Evolutionary conservation across 2,888 invertebrate genomes (phyloP), one percentile per base, ranked within the genome.

Genomic region (Pollenia amentaria): DNA sequence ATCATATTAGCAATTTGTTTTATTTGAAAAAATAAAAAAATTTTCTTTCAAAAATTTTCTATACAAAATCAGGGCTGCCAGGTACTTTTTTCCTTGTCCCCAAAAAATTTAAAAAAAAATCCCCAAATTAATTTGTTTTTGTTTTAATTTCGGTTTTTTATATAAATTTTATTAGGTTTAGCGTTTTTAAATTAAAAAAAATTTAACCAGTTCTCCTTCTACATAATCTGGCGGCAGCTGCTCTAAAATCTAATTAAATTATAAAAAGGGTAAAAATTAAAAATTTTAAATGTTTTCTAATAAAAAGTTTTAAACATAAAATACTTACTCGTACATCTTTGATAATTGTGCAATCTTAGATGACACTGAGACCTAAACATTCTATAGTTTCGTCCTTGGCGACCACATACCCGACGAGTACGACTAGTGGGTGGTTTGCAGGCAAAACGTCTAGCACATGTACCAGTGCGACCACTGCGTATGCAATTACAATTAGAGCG

Each of bases 321-420:
- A n/a, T 38, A 73, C 79, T 79, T 42, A 84, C 84, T 76, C 21
- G 55, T 75, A 70, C 84, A 84, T 9, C 14, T 69, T 1, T 38
- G 11, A 46, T 44, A 80, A 18, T 80, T 84, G 16, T 60, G 44
- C 1, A 46, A 75, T 2, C 38, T 42, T 4, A 80, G 18, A n/a
- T 80, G 79, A 55, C 84, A 84, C 1, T 40, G 55, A 4, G 84
- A 80, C 11, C 42, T 57, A 14, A 84, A 84, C 16, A 40, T 60
- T 46, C 42, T 38, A 10, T 21, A 11, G 7, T 6, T 55, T 11
- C 16, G 14, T 9, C 79, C 55, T 2, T 55, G 46, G 0, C 75
- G 75, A 14, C 46, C 84, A 48, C 84, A 84, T 6, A 84, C 42
- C 12, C 29, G 51, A 7, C 40, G 67, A n/a, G 16, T 46, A 14